A percentile compares a stretch with the other conserved stretches of the same genome.
phyloP scores from a whole-genome alignment of 2,797 vertebrate species.

The Poeciliopsis paucimaculata region DNA sequence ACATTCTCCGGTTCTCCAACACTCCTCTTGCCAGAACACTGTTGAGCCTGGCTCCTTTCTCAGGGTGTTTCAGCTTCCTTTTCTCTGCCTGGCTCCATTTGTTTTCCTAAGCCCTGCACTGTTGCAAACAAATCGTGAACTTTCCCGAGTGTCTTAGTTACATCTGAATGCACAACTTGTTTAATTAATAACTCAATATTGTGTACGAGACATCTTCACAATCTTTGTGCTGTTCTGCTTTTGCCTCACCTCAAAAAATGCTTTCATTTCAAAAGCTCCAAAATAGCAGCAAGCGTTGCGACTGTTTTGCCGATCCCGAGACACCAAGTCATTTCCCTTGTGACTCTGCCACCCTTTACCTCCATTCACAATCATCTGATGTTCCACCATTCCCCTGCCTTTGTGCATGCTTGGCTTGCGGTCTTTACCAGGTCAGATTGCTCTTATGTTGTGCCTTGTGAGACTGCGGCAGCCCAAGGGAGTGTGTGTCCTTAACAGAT shows the following conservation, averaged over 20 bases:
- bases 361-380: constrained; percentile 49
- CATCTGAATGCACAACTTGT: not conserved
- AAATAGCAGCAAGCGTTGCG: constrained; percentile 21
- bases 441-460: constrained; percentile 61
- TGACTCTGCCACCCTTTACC: constrained; percentile 15
- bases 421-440: constrained; percentile 63
- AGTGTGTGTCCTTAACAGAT: constrained; percentile 65
- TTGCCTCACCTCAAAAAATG: constrained; percentile 14
- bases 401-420: constrained; percentile 36
- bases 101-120: not conserved
- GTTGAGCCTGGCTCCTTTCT: constrained; percentile 6
- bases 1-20: constrained; percentile 2
- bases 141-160: not conserved
- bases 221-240: constrained; percentile 11
- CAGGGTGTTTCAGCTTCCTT: not conserved
- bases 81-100: not conserved
- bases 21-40: not conserved
- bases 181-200: not conserved
- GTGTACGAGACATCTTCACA: constrained; percentile 18
- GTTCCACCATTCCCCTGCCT: constrained; percentile 34
- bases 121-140: not conserved
- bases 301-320: constrained; percentile 49
- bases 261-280: constrained; percentile 36
- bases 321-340: constrained; percentile 45
- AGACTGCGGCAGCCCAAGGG: constrained; percentile 49